Conservation (phyloP, 2,888 invertebrate genomes). For the Fragum whitleyi region DNA sequence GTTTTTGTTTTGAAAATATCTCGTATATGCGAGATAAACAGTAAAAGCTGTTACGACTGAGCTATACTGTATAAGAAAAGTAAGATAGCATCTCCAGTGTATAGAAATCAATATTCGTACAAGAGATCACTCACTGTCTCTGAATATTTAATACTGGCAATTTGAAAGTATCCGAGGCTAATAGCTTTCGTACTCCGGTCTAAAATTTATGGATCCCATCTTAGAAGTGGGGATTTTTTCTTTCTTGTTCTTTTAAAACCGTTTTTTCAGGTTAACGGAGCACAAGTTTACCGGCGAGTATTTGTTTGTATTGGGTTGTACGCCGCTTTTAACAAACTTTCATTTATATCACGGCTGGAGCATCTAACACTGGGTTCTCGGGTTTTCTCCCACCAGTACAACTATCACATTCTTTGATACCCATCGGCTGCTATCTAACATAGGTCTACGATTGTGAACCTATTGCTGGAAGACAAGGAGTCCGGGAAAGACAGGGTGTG, state of each 20-base stretch:
- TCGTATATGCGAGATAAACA: background rate
- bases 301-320: background rate
- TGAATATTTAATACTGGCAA: slow-evolving; percentile 29
- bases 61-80: slow-evolving; percentile 24
- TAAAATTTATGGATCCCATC: slow-evolving; percentile 10
- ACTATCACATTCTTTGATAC: too few species aligned
- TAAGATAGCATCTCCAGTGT: background rate
- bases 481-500: too few species aligned
- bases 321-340: background rate
- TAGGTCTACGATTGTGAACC: too few species aligned
- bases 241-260: too few species aligned
- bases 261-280: too few species aligned
- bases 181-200: slow-evolving; percentile 11
- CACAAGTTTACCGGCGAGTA: background rate
- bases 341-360: background rate
- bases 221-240: background rate
- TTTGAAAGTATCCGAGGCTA: slow-evolving; percentile 23
- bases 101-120: slow-evolving; percentile 16
- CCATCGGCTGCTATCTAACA: too few species aligned
- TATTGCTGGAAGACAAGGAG: too few species aligned
- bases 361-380: too few species aligned
- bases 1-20: background rate
- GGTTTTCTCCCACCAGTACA: too few species aligned
- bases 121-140: slow-evolving; percentile 4
- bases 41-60: background rate